A percentile compares a stretch with the other conserved stretches of the same genome.
Evolutionary conservation across 2,113 vertebrate species (phyloP).

Genomic region (Sialia sialis): DNA sequence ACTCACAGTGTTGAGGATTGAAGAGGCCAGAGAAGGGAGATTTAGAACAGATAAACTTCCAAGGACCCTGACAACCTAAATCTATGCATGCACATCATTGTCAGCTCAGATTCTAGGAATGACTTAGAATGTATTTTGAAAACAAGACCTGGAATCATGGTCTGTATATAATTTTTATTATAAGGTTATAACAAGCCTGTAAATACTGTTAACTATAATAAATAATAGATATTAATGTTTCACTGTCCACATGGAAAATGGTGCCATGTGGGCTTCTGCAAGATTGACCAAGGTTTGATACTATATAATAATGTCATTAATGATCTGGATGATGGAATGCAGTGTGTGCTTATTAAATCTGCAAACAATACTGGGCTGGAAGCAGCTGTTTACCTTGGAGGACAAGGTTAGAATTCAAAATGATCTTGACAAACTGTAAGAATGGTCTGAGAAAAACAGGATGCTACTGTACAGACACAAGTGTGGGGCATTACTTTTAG

Average conservation of each 20-base stretch:
- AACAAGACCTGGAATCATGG: neutral
- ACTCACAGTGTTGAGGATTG: neutral
- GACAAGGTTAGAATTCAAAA: slow-evolving; percentile 30
- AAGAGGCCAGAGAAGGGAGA: neutral
- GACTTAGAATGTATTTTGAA: neutral
- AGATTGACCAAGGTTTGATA: neutral
- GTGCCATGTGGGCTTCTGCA: neutral
- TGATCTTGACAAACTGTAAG: neutral
- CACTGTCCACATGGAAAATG: neutral
- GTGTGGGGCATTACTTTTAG: neutral
- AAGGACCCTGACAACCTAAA: neutral
- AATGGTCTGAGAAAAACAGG: slow-evolving; percentile 17
- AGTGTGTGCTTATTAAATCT: slow-evolving; percentile 18
- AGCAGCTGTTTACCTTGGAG: neutral
- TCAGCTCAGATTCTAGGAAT: neutral
- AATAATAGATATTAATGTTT: neutral
- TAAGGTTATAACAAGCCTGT: neutral
- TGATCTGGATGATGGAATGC: neutral
- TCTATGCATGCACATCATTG: neutral
- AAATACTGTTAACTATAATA: neutral
- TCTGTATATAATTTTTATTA: neutral
- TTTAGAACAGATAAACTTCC: neutral
- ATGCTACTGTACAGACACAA: neutral
- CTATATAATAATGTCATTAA: neutral
- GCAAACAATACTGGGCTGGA: slow-evolving; percentile 3